Evolutionary conservation across 35 echinoderm and acorn worm species (phyloP).

Genomic region (Amphiura filiformis): DNA sequence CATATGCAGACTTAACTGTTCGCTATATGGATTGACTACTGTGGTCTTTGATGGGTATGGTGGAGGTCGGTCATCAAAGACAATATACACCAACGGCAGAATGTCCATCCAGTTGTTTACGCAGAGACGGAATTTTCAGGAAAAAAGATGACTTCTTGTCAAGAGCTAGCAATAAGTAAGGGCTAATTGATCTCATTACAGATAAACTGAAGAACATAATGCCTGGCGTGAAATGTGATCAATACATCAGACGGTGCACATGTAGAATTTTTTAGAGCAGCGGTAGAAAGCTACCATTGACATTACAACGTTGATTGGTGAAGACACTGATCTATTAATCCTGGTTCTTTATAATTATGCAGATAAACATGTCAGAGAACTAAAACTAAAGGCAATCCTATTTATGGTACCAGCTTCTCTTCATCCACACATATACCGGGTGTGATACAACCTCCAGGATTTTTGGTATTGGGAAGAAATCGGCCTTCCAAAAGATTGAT

Average conservation of each 20-base stretch:
- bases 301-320: constrained; percentile 40
- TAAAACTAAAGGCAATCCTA: constrained; percentile 15
- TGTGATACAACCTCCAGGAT: too few species aligned
- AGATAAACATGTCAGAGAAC: background rate
- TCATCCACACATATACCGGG: constrained; percentile 55
- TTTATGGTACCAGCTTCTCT: constrained; percentile 30
- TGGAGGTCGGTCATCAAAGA: constrained; percentile 41
- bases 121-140: constrained; percentile 22
- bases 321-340: constrained; percentile 65
- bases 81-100: constrained; percentile 49
- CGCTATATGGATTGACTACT: constrained; percentile 26
- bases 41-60: constrained; percentile 64
- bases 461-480: too few species aligned
- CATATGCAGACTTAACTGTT: constrained; percentile 15
- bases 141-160: constrained; percentile 57
- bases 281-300: constrained; percentile 8
- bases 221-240: constrained; percentile 11
- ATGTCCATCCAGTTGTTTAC: constrained; percentile 50
- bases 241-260: constrained; percentile 34
- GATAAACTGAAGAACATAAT: background rate
- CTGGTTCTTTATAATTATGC: constrained; percentile 34
- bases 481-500: constrained; percentile 36
- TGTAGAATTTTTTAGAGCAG: constrained; percentile 42
- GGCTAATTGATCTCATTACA: constrained; percentile 26
- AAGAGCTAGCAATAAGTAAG: constrained; percentile 50